These are phyloP conservation scores for Phalacrocorax brasilianus DNA, from an alignment of 2,113 vertebrate genomes.

Conservation along the genomic window DNA sequence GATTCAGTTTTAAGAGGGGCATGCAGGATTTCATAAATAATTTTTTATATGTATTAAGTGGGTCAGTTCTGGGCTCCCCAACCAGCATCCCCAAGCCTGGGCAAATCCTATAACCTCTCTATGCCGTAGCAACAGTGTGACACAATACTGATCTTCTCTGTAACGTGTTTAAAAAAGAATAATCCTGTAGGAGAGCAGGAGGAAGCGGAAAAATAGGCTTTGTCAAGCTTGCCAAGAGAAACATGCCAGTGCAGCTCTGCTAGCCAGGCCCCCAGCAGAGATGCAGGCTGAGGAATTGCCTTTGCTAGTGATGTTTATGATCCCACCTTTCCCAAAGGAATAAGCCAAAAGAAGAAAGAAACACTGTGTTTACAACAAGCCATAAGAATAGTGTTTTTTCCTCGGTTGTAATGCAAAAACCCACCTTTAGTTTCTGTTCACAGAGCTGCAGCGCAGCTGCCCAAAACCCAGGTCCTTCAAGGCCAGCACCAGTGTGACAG, in stretches of 20 bases:
- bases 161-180: background rate
- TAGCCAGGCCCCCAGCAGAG: background rate
- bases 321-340: background rate
- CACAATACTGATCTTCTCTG: background rate
- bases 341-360: background rate
- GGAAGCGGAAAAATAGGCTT: background rate
- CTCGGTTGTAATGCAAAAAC: background rate
- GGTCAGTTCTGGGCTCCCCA: background rate
- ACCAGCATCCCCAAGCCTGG: background rate
- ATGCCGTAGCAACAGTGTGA: background rate
- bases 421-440: background rate
- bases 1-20: background rate
- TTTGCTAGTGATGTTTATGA: background rate
- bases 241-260: rapidly evolving
- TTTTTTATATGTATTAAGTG: background rate
- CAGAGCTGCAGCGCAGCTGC: background rate
- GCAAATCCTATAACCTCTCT: background rate
- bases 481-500: background rate
- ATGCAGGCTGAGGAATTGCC: background rate
- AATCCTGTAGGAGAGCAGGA: background rate
- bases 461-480: background rate
- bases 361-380: background rate
- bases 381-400: background rate
- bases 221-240: background rate
- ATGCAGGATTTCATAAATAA: background rate